Evolutionary conservation across 2,888 invertebrate species (phyloP).

Genomic region (Noctua janthina): DNA sequence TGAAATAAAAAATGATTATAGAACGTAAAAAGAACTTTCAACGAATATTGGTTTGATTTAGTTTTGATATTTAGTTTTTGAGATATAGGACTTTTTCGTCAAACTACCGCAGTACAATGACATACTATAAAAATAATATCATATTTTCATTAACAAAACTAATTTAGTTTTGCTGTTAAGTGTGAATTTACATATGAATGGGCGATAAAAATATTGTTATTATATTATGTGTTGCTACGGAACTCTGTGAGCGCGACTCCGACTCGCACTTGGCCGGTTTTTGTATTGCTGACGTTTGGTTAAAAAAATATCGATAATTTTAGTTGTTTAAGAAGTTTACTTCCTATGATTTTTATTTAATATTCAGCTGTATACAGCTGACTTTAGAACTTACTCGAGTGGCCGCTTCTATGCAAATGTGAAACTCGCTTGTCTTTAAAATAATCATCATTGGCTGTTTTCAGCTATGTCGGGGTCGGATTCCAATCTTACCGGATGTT

Average conservation of each 20-base stretch:
- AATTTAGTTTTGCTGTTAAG: not conserved
- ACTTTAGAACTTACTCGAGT: not conserved
- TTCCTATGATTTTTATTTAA: not conserved
- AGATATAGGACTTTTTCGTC: too few species aligned
- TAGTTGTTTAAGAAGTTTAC: constrained; percentile 10
- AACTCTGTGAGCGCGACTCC: too few species aligned
- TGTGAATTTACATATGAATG: too few species aligned
- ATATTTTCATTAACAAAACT: not conserved
- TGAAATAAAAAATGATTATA: too few species aligned
- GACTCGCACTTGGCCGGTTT: not conserved
- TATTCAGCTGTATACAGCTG: not conserved
- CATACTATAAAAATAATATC: too few species aligned
- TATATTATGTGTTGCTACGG: too few species aligned
- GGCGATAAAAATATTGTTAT: too few species aligned
- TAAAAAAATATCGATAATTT: constrained; percentile 23
- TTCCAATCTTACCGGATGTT: not conserved
- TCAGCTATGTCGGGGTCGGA: not conserved
- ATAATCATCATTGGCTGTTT: not conserved
- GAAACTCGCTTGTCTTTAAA: not conserved
- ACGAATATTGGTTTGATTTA: too few species aligned
- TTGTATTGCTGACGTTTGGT: constrained; percentile 23
- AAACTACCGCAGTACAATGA: too few species aligned
- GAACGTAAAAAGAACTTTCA: too few species aligned
- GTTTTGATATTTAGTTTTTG: too few species aligned
- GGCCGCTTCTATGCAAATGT: not conserved